Percentiles rank a stretch among this genome's conserved stretches.
phyloP scores from a whole-genome alignment of 2,888 invertebrate genomes.

The Eupeodes latifasciatus region DNA sequence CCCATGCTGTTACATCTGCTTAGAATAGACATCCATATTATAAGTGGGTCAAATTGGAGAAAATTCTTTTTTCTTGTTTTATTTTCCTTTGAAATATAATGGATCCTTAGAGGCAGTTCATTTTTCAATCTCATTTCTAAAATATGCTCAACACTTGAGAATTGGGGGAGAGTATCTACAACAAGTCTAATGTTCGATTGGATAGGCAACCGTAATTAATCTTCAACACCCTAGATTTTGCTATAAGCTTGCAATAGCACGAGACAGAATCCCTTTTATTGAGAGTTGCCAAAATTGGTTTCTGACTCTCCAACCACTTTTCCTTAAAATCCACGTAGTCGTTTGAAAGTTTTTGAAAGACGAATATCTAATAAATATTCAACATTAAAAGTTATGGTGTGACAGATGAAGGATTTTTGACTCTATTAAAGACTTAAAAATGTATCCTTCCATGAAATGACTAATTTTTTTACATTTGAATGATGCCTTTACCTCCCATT shows the following conservation, averaged over 20 bases:
- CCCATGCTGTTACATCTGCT: neutral
- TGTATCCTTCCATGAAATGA: too few species aligned
- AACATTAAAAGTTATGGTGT: too few species aligned
- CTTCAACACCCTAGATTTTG: neutral
- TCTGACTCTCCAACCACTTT: too few species aligned
- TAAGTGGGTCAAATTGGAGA: neutral
- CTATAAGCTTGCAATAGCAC: neutral
- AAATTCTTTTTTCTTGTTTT: neutral
- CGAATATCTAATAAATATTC: too few species aligned
- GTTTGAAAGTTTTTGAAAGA: too few species aligned
- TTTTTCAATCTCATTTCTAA: constrained; percentile 9
- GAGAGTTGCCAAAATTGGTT: neutral
- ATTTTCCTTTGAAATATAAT: constrained; percentile 38
- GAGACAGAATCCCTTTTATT: neutral
- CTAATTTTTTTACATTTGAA: too few species aligned
- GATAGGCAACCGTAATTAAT: constrained; percentile 49
- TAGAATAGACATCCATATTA: neutral
- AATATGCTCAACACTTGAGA: constrained; percentile 25
- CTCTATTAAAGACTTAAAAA: too few species aligned
- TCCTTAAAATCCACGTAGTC: too few species aligned
- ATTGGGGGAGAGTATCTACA: constrained; percentile 20
- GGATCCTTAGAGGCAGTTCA: constrained; percentile 42
- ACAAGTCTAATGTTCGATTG: constrained; percentile 36
- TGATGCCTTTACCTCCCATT: too few species aligned
- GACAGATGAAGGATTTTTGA: too few species aligned